These are phyloP conservation scores for Todus mexicanus DNA, from an alignment of 2,797 vertebrate genomes.

Conservation along the genomic window DNA sequence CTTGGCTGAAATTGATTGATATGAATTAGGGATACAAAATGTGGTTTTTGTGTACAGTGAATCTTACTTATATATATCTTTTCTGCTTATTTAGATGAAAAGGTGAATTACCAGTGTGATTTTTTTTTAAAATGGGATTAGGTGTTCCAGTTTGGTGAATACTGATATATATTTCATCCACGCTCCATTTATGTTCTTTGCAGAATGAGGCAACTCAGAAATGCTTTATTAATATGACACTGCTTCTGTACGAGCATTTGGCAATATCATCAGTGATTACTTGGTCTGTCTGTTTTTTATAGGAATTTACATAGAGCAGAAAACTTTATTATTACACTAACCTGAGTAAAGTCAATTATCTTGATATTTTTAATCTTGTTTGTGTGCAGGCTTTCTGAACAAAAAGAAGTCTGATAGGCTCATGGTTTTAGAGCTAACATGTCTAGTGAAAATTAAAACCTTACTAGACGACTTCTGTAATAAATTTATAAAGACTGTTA, in stretches of 20 bases:
- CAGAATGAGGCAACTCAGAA: neutral
- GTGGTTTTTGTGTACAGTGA: neutral
- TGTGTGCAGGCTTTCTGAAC: neutral
- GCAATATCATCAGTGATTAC: neutral
- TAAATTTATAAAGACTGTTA: neutral
- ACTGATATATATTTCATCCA: neutral
- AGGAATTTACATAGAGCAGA: slow-evolving; percentile 14
- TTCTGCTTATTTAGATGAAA: neutral
- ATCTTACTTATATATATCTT: neutral
- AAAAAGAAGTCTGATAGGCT: neutral
- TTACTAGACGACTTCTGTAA: neutral
- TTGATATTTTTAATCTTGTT: neutral
- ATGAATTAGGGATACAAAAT: neutral
- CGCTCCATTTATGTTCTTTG: neutral
- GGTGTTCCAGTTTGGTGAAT: neutral
- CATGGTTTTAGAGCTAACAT: neutral
- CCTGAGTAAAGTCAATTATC: neutral
- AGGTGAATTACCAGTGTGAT: neutral
- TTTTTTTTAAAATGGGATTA: neutral
- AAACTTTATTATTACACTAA: slow-evolving; percentile 6
- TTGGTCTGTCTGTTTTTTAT: neutral
- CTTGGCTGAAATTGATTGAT: neutral
- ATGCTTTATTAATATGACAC: neutral
- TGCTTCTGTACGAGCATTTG: neutral
- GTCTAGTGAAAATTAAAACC: neutral